Base-by-base conservation (phyloP, 1,140 invertebrate genomes). In the Ceratosolen fusciceps region DNA sequence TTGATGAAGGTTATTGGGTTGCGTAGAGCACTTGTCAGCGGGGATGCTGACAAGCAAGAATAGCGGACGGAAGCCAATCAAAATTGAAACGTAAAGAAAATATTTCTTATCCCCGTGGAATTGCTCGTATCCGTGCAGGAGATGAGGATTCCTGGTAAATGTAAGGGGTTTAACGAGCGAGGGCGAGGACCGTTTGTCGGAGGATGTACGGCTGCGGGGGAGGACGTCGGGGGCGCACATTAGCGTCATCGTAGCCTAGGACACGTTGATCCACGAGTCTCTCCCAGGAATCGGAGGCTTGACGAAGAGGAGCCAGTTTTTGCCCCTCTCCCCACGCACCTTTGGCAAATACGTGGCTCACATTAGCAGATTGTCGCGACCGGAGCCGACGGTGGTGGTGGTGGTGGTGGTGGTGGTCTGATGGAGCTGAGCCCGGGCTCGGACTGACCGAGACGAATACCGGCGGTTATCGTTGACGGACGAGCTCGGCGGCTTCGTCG, bases 241-340 rank as follows among this genome's bases (percentile, higher is more conserved):
- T 58, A 58, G 68, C 62, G 72, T 68, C 78, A 70, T 78, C 58
- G 31, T 24, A 14, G 49, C 14, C 19, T 29, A n/a, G 37, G 78
- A 70, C 78, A 58, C 31, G 65, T 70, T 80, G 79, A 80, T 80
- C 65, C 65, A 75, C 65, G 65, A 75, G 52, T 70, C 72, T 75
- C 62, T 60, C 65, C 31, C 43, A 73, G 65, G 73, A 75, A 80
- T 80, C 75, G 73, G 79, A 80, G 62, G 79, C 7, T n/a, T 75
- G 79, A 80, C 65, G 56, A 71, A 71, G 39, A 47, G 37, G 24
- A 52, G 49, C 19, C 8, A 19, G 29, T 67, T 52, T 70, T 47
- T 34, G 39, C 31, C 16, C 3, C 43, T 2, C 34, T 49, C 47
- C 12, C 21, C n/a, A n/a, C n/a, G n/a, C n/a, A n/a, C n/a, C n/a